These are phyloP conservation scores for Eulemur mongoz DNA, from an alignment of 2,797 vertebrate genomes.

Conservation along the genomic window DNA sequence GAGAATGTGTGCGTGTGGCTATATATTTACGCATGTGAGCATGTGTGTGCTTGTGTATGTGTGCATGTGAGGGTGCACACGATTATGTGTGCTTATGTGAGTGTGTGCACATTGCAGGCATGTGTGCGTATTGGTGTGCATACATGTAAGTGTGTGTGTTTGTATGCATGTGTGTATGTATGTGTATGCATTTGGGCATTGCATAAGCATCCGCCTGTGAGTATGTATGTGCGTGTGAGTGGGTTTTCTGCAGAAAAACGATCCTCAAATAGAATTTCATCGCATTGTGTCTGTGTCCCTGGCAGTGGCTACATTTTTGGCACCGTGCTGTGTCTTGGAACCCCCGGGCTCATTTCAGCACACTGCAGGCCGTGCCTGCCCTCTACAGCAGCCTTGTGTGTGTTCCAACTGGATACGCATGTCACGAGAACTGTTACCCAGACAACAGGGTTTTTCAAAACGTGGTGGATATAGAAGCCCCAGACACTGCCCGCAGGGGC, in stretches of 20 bases:
- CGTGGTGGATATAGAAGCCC: not conserved
- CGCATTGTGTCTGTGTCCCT: not conserved
- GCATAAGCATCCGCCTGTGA: accelerated
- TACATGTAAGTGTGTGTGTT: too few species aligned
- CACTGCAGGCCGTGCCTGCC: not conserved
- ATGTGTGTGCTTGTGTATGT: not conserved
- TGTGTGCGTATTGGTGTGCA: too few species aligned
- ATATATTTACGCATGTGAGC: not conserved
- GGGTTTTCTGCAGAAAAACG: not conserved
- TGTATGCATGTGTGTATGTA: too few species aligned
- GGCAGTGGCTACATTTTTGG: not conserved
- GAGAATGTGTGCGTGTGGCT: not conserved
- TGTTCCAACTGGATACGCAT: not conserved
- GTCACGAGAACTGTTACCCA: not conserved
- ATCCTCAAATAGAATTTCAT: not conserved
- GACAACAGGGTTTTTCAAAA: too few species aligned
- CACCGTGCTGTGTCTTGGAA: not conserved
- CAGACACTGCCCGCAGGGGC: too few species aligned
- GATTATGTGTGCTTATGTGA: too few species aligned
- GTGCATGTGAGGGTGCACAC: too few species aligned
- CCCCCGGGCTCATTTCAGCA: not conserved
- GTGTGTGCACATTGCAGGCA: too few species aligned
- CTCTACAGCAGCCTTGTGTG: accelerated
- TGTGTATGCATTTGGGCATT: too few species aligned
- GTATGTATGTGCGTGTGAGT: accelerated